phyloP scores from a whole-genome alignment of 2,797 vertebrate genomes.

The Halcyon smyrnensis region DNA sequence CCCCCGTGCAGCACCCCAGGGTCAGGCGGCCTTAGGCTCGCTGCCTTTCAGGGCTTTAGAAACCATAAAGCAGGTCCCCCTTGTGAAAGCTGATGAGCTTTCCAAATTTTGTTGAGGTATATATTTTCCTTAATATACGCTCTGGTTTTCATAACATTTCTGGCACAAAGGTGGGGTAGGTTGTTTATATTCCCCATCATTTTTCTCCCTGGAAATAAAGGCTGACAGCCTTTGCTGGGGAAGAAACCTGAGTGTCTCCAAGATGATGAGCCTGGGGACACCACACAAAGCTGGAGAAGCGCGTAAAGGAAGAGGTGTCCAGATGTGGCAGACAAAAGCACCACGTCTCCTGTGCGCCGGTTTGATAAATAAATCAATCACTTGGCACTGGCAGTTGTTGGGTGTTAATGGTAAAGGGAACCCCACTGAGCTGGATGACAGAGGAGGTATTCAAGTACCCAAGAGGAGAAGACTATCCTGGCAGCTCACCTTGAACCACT shows the following conservation, averaged over 20 bases:
- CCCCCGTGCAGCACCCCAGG: neutral
- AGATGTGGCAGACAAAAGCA: neutral
- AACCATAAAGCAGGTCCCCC: neutral
- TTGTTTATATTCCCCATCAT: neutral
- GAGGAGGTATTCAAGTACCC: neutral
- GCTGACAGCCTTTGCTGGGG: neutral
- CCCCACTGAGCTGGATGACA: neutral
- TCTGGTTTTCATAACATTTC: neutral
- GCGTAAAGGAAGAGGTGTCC: neutral
- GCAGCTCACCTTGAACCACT: neutral
- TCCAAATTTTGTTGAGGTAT: neutral
- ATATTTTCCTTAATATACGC: neutral
- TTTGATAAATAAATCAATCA: neutral
- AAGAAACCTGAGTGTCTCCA: neutral
- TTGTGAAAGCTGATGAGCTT: neutral
- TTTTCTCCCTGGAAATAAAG: neutral
- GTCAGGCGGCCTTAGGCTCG: neutral
- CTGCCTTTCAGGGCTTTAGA: neutral
- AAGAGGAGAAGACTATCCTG: neutral
- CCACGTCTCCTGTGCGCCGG: rapidly evolving
- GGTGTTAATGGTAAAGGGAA: neutral
- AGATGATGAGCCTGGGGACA: neutral
- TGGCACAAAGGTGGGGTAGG: neutral
- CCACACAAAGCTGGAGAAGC: neutral
- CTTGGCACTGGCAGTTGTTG: neutral